Conservation (phyloP, 2,113 vertebrate species). For the Illadopsis cleaveri region DNA sequence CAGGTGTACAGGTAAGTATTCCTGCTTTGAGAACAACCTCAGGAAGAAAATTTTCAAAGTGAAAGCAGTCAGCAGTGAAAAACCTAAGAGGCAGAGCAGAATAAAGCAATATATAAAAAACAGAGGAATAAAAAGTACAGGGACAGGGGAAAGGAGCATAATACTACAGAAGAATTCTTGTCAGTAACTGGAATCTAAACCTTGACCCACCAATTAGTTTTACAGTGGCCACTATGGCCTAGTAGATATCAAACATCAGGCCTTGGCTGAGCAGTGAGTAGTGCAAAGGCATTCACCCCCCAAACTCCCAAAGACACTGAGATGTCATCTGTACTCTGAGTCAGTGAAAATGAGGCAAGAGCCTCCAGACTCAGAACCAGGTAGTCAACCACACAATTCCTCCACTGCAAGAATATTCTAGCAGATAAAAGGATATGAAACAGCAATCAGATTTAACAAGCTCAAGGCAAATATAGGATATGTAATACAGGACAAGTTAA, state of each 20-base stretch:
- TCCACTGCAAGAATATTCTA: neutral
- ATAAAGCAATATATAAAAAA: neutral
- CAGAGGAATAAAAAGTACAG: neutral
- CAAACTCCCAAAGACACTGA: neutral
- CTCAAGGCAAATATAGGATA: neutral
- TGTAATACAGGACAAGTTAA: neutral
- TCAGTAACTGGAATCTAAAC: neutral
- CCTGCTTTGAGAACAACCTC: neutral
- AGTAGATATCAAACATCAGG: neutral
- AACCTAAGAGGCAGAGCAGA: neutral
- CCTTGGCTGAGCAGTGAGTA: neutral
- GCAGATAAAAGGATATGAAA: neutral
- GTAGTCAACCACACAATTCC: neutral
- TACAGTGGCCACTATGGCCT: neutral
- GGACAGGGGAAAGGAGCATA: neutral
- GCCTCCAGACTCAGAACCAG: neutral
- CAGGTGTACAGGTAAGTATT: neutral
- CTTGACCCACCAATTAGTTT: neutral
- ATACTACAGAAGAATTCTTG: neutral
- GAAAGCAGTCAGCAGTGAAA: neutral
- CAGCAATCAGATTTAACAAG: neutral
- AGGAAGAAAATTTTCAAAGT: neutral
- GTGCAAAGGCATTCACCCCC: neutral
- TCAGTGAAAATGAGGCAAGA: neutral
- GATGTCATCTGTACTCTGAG: neutral